These are phyloP conservation scores for Pygmarrhopalites habei DNA, from an alignment of 1,140 invertebrate genomes.

Conservation along the genomic window DNA sequence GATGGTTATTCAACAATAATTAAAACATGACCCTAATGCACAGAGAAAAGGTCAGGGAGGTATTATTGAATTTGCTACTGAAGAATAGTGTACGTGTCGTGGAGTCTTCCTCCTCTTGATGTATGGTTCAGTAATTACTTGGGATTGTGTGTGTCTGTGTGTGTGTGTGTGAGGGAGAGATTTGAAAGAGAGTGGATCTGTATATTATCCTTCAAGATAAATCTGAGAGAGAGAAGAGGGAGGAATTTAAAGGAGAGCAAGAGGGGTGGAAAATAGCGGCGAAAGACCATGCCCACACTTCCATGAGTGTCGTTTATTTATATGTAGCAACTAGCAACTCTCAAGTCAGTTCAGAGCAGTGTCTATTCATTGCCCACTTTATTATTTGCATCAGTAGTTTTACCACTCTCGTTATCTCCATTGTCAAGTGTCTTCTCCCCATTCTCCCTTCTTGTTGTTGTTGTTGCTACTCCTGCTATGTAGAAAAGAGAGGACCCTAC, in stretches of 20 bases:
- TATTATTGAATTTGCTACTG: background rate
- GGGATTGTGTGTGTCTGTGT: conserved; percentile 14
- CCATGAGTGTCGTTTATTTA: too few relatives aligned
- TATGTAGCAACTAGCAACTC: too few relatives aligned
- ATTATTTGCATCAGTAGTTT: conserved; percentile 25
- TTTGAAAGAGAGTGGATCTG: background rate
- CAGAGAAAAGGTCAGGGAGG: background rate
- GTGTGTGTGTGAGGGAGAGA: too few relatives aligned
- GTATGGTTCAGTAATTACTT: conserved; percentile 23
- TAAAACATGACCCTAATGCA: conserved; percentile 6
- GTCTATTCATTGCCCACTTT: conserved; percentile 19
- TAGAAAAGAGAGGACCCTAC: background rate
- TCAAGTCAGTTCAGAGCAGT: background rate
- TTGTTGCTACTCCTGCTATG: background rate
- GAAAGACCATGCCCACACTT: background rate
- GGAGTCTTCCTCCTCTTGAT: conserved; percentile 6
- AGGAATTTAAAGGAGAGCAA: background rate
- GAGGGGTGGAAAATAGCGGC: too few relatives aligned
- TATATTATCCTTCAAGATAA: background rate
- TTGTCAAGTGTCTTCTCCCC: conserved; percentile 1
- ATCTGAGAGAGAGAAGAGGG: background rate
- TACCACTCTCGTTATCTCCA: conserved; percentile 23
- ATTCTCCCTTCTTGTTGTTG: background rate
- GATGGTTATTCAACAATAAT: conserved; percentile 2
- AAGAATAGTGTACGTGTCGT: background rate